Evolutionary conservation across 1,140 invertebrate species (phyloP).

Genomic region (Argopecten irradians): DNA sequence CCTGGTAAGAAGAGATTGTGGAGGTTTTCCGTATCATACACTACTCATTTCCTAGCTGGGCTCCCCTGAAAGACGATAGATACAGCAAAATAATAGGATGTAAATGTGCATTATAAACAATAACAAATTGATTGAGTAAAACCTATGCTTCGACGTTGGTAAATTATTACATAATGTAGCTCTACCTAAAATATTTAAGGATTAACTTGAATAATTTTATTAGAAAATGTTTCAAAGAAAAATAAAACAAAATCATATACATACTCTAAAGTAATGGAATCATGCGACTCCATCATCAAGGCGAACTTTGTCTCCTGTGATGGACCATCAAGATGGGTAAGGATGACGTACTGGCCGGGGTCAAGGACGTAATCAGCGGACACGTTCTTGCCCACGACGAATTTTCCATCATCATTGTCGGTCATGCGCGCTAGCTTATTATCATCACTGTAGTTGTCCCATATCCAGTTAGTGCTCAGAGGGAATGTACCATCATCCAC

Average conservation of each 20-base stretch:
- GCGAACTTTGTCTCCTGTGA: neutral
- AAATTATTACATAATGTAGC: no score
- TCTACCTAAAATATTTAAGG: no score
- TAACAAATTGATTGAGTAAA: no score
- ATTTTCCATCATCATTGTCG: neutral
- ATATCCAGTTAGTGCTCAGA: neutral
- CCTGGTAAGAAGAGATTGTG: no score
- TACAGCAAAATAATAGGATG: neutral
- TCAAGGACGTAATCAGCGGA: neutral
- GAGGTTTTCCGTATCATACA: neutral
- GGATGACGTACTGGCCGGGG: neutral
- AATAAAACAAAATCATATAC: neutral
- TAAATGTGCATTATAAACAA: no score
- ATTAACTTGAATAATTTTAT: no score
- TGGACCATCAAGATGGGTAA: neutral
- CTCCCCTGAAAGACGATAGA: neutral
- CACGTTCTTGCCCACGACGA: neutral
- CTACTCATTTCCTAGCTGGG: neutral
- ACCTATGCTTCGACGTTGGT: no score
- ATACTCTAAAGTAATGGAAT: neutral
- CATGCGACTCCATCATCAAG: neutral
- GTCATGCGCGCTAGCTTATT: constrained; percentile 4
- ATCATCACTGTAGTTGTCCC: constrained; percentile 5
- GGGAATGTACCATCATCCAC: neutral
- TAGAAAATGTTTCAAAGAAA: no score